Evolutionary conservation across 1,140 invertebrate genomes (phyloP), one percentile per base, ranked within the genome.

Genomic region (Vanessa atalanta): DNA sequence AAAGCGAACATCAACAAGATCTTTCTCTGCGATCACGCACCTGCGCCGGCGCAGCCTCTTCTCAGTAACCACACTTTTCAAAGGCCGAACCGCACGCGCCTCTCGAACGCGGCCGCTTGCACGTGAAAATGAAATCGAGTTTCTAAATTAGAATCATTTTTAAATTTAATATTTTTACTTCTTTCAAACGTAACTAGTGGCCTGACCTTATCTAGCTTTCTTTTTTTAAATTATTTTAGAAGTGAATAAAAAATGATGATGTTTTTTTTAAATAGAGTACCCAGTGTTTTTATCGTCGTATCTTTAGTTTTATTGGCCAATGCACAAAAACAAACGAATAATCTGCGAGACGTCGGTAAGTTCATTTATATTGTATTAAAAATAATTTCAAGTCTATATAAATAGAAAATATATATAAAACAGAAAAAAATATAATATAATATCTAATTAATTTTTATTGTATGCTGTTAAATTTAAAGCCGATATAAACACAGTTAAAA

Each of bases 291-390:
- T 73, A 53, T 90, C 64, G 67, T 92, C 72, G 83, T 90, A 65
- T 88, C 83, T n/a, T 70, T 92, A 68, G 83, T 90, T 75, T 79
- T 90, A 61, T 80, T 92, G 61, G 86, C 85, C 60, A 90, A 79
- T 81, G 90, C 90, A 65, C 90, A 92, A 79, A 86, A 89, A 82
- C 65, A 84, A 20, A 82, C 87, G 0, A 86, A 87, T 72, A 88
- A 85, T 77, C 79, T 77, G n/a, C 83, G 86, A 81, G 88, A 90
- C 78, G 80, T 87, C 77, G 88, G 90, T 92, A 72, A 89, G 89
- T 90, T 69, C 31, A 60, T 43, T 16, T 48, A n/a, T 12, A 15
- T 57, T 31, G 0, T 37, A 37, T 61, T 61, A 57, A 13, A 57
- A 23, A 57, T 57, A 57, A 23, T 12, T 57, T 4, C 20, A 23